Conservation (phyloP, 2,797 vertebrate species). For the Uromys caudimaculatus region DNA sequence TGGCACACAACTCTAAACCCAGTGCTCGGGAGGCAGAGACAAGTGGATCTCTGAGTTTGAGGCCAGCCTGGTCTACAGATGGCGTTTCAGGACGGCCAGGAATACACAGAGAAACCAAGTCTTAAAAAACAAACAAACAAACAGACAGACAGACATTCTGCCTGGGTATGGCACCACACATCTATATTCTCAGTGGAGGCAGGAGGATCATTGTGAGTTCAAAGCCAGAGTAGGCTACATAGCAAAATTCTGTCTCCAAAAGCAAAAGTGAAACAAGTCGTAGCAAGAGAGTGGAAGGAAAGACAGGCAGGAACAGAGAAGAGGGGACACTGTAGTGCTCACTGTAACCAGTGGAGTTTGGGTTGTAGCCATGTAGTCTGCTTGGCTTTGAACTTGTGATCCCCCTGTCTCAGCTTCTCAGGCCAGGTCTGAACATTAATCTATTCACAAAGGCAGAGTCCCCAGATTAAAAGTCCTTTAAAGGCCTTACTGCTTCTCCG, state of each 20-base stretch:
- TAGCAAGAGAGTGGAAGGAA: background rate
- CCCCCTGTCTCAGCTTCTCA: background rate
- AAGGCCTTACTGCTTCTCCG: background rate
- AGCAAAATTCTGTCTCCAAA: background rate
- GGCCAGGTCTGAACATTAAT: background rate
- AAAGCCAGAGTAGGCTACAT: background rate
- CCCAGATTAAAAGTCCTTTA: background rate
- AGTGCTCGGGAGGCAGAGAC: background rate
- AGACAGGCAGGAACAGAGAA: background rate
- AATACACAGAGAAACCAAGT: background rate
- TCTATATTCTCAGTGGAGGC: background rate
- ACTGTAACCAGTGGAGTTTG: background rate
- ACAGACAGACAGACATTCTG: background rate
- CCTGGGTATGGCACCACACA: background rate
- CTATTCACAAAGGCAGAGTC: background rate
- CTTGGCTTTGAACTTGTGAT: background rate
- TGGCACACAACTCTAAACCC: background rate
- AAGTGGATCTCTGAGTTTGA: too few relatives aligned
- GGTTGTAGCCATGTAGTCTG: background rate
- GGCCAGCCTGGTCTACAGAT: too few relatives aligned
- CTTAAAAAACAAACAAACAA: background rate
- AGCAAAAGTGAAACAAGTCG: background rate
- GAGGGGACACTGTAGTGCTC: background rate
- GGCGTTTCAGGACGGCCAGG: background rate
- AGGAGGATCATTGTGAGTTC: background rate